A percentile compares a stretch with the other conserved stretches of the same genome.
phyloP scores from a whole-genome alignment of 2,113 vertebrate species.

The Podarcis cretensis region DNA sequence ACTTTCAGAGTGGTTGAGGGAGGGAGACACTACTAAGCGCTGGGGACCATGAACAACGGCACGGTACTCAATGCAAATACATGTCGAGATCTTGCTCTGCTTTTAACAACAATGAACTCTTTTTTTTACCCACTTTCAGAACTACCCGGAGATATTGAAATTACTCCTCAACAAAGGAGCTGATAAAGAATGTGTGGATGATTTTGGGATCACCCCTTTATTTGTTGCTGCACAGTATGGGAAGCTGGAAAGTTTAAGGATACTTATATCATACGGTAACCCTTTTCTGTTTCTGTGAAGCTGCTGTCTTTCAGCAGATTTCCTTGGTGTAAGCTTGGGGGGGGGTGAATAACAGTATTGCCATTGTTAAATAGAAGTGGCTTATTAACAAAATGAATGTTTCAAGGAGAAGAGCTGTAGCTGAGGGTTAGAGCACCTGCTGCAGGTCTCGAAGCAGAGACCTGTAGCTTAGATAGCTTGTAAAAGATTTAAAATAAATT shows the following conservation, averaged over 20 bases:
- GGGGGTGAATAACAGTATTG: background rate
- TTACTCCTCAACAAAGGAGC: slow-evolving; percentile 70
- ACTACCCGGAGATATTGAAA: slow-evolving; percentile 79
- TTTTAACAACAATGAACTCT: background rate
- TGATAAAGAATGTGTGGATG: slow-evolving; percentile 77
- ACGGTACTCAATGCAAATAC: background rate
- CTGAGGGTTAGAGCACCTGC: no score
- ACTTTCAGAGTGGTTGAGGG: background rate
- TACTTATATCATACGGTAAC: slow-evolving; percentile 78
- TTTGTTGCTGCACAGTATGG: slow-evolving; percentile 91
- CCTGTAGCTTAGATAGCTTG: background rate
- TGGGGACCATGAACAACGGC: background rate
- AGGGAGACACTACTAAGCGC: background rate
- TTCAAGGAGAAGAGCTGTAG: no score
- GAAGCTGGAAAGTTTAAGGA: slow-evolving; percentile 75
- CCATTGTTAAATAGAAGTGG: background rate
- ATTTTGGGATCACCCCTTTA: slow-evolving; percentile 82
- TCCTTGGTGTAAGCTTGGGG: background rate
- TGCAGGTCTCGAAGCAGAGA: no score
- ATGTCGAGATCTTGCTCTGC: fast-evolving
- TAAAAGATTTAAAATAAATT: background rate
- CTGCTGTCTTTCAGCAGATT: background rate
- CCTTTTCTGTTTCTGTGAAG: background rate
- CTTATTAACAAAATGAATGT: background rate
- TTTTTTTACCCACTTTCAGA: slow-evolving; percentile 75